Base-by-base conservation (phyloP, 2,113 vertebrate species). In the Morone chrysops region DNA sequence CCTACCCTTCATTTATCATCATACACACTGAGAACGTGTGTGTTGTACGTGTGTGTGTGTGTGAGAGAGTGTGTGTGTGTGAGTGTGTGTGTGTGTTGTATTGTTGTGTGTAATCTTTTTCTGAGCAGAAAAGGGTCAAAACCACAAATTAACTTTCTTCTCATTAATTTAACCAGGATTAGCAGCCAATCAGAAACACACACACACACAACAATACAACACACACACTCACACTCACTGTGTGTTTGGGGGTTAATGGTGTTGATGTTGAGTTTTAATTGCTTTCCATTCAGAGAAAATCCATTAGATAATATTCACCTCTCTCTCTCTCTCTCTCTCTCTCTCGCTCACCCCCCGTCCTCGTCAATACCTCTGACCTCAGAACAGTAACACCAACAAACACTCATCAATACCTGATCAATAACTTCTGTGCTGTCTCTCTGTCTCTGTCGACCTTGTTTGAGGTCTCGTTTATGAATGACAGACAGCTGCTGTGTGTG, bases 101-200 rank as follows among this genome's bases (percentile, higher is more conserved):
- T 74, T 56, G 4, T 63, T 65, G 75, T 84, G 74, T 77, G 51
- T 85, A 76, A 84, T 78, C 68, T n/a, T 78, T 86, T 83, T 86
- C 69, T 89, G 96, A 96, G 91, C 94, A 96, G 96, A 97, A 96
- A 95, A 96, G 96, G 97, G 97, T 97, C 97, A 97, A 96, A 96
- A 94, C 96, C 75, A 97, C 96, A 97, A 97, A 98, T 97, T 97
- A 98, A 97, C 97, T 98, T 97, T 96, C 97, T 97, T 82, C 86
- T 88, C 87, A 85, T 88, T 85, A 85, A 88, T 82, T 85, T 71
- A 88, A 85, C 54, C 22, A 72, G 87, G 87, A 88, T 85, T 85
- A 85, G 43, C 82, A 88, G 48, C 65, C 65, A 75, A 45, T 51
- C 59, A 38, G 16, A 71, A 48, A 68, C 81, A 73, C 60, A 60